Evolutionary conservation across 2,888 invertebrate species (phyloP).

Genomic region (Dastarcus helophoroides): DNA sequence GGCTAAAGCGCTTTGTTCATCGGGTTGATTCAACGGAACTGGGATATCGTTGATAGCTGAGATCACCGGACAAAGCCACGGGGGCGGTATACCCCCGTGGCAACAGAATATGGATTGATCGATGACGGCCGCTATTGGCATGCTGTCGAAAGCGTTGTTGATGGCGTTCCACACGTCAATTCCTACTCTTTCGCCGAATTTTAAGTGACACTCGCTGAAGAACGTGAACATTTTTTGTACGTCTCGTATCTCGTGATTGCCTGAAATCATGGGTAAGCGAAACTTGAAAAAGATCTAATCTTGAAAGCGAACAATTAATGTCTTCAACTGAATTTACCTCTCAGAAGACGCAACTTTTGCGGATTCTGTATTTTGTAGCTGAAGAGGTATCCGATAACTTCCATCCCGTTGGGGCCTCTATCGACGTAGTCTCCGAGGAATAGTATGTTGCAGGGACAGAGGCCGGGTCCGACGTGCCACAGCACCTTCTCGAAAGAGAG

Average conservation of each 20-base stretch:
- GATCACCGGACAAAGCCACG: conserved; percentile 51
- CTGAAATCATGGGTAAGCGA: too few relatives aligned
- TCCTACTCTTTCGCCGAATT: conserved; percentile 56
- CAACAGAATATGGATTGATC: conserved; percentile 68
- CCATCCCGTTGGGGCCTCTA: conserved; percentile 54
- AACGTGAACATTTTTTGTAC: conserved; percentile 67
- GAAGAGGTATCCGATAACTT: conserved; percentile 59
- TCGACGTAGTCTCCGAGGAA: conserved; percentile 73
- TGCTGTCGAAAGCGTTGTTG: conserved; percentile 57
- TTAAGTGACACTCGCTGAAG: conserved; percentile 52
- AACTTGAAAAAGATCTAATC: too few relatives aligned
- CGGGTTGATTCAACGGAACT: conserved; percentile 51
- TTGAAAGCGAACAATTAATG: too few relatives aligned
- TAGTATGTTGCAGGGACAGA: conserved; percentile 52
- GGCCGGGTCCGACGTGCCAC: conserved; percentile 55
- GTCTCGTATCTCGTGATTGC: conserved; percentile 65
- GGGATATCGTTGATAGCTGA: conserved; percentile 55
- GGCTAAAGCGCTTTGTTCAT: conserved; percentile 56
- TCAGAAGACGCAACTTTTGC: conserved; percentile 47
- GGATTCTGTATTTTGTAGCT: conserved; percentile 59
- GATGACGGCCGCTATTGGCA: conserved; percentile 64
- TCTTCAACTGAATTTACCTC: too few relatives aligned
- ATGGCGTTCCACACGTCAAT: conserved; percentile 55
- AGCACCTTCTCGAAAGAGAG: conserved; percentile 55
- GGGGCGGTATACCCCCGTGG: conserved; percentile 68